Evolutionary conservation across 1,140 invertebrate species (phyloP).

Genomic region (Orius insidiosus): DNA sequence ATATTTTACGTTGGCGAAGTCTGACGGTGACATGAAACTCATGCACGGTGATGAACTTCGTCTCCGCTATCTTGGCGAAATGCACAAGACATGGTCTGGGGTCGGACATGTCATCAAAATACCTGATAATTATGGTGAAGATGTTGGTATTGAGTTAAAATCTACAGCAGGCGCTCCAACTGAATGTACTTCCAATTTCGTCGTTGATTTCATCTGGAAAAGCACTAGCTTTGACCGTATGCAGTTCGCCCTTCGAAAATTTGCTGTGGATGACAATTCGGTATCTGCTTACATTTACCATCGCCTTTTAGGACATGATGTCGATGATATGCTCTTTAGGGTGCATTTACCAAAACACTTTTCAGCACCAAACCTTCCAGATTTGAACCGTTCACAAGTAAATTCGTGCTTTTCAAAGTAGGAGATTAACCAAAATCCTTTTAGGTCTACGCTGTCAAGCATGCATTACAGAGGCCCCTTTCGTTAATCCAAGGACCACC

Average conservation of each 20-base stretch:
- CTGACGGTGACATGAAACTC: constrained; percentile 74
- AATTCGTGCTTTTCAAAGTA: constrained; percentile 6
- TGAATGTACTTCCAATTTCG: constrained; percentile 88
- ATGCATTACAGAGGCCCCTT: constrained; percentile 89
- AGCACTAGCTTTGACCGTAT: constrained; percentile 97
- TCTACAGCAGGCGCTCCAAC: constrained; percentile 74
- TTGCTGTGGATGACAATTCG: constrained; percentile 89
- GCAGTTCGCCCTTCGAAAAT: constrained; percentile 85
- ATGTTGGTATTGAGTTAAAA: constrained; percentile 94
- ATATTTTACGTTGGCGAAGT: constrained; percentile 94
- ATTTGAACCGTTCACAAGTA: constrained; percentile 86
- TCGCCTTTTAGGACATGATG: constrained; percentile 86
- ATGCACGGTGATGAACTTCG: constrained; percentile 98
- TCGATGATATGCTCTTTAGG: constrained; percentile 84
- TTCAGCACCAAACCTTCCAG: constrained; percentile 90
- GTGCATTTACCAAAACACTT: constrained; percentile 89
- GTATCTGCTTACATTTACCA: constrained; percentile 98
- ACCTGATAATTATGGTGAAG: constrained; percentile 96
- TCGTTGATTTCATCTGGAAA: constrained; percentile 99
- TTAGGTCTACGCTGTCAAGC: constrained; percentile 97
- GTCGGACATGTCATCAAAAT: constrained; percentile 97
- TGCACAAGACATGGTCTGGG: constrained; percentile 86
- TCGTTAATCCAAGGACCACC: constrained; percentile 76
- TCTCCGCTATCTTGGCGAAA: constrained; percentile 81
- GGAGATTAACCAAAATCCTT: constrained; percentile 12